Conservation (phyloP, 2,888 invertebrate genomes). For the Autographa pulchrina region DNA sequence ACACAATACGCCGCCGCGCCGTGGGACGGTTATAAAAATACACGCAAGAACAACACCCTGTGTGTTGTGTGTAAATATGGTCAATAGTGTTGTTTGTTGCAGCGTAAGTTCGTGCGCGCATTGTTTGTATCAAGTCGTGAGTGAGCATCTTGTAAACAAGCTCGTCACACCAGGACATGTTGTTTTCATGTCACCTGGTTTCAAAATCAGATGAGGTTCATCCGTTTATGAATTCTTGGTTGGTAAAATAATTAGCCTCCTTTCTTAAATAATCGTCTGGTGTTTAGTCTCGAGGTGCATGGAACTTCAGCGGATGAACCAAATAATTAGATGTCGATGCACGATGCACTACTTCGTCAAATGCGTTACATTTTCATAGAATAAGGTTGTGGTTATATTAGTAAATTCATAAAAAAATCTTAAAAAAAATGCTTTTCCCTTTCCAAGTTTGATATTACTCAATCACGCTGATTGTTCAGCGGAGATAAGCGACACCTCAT, state of each 20-base stretch:
- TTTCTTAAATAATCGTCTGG: too few relatives aligned
- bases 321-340: too few relatives aligned
- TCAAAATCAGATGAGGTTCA: too few relatives aligned
- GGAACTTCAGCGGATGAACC: too few relatives aligned
- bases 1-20: background rate
- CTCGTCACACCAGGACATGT: background rate
- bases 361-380: background rate
- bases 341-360: too few relatives aligned
- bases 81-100: background rate
- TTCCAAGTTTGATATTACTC: background rate
- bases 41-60: background rate
- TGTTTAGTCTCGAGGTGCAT: too few relatives aligned
- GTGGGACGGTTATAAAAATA: conserved; percentile 2
- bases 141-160: conserved; percentile 1
- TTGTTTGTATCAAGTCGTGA: background rate
- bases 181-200: background rate
- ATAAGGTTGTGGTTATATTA: background rate
- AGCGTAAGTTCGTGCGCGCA: background rate
- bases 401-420: too few relatives aligned
- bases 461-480: background rate
- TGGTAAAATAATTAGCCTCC: too few relatives aligned
- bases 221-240: too few relatives aligned
- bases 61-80: background rate
- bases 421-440: too few relatives aligned
- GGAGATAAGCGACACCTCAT: conserved; percentile 11